These are phyloP conservation scores for Ochropleura leucogaster DNA, from an alignment of 2,888 invertebrate genomes.

Conservation along the genomic window DNA sequence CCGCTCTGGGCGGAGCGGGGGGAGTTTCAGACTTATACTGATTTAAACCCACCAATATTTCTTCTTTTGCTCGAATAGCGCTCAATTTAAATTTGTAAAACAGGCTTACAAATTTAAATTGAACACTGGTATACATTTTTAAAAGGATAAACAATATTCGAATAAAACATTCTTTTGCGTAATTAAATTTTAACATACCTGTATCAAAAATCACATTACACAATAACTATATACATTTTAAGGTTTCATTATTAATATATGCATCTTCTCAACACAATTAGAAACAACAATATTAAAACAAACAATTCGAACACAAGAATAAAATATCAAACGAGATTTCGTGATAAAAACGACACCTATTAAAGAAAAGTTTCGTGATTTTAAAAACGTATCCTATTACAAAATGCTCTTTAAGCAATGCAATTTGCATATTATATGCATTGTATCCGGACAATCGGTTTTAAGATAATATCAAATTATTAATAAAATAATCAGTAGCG, in stretches of 20 bases:
- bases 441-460: conserved; percentile 21
- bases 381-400: conserved; percentile 38
- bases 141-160: not conserved
- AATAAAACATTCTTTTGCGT: not conserved
- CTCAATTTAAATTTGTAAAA: too few species aligned
- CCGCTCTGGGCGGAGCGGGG: too few species aligned
- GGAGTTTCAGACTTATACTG: too few species aligned
- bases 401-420: conserved; percentile 25
- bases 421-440: conserved; percentile 52
- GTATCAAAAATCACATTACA: not conserved
- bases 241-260: conserved; percentile 6
- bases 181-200: not conserved
- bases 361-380: conserved; percentile 18
- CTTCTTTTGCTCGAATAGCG: too few species aligned
- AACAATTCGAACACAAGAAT: not conserved
- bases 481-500: conserved; percentile 38
- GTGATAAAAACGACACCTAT: conserved; percentile 23
- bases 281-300: conserved; percentile 14
- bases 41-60: too few species aligned
- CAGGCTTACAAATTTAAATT: not conserved
- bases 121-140: not conserved
- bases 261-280: not conserved
- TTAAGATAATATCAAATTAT: conserved; percentile 40
- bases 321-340: conserved; percentile 20
- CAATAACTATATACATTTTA: conserved; percentile 1